These are phyloP conservation scores for Cyprinella venusta DNA, from an alignment of 2,797 vertebrate species.

Conservation along the genomic window DNA sequence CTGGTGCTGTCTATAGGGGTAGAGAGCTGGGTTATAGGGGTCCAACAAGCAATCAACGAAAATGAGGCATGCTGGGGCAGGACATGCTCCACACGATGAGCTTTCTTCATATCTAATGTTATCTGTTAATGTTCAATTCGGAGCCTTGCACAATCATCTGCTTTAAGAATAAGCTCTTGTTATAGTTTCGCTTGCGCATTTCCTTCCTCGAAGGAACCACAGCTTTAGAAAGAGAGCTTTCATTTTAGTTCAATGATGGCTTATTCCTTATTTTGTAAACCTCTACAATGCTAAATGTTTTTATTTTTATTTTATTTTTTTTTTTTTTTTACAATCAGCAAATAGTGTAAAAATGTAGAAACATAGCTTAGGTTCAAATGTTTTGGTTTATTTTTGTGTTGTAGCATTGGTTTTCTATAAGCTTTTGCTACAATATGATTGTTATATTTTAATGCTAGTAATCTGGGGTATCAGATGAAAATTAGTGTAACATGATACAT, in stretches of 20 bases:
- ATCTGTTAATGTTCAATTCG: constrained; percentile 23
- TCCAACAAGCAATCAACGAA: constrained; percentile 33
- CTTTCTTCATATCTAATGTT: constrained; percentile 18
- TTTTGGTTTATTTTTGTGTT: not conserved
- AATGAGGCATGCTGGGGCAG: constrained; percentile 59
- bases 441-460: not conserved
- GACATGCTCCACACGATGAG: constrained; percentile 39
- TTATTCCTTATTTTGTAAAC: not conserved
- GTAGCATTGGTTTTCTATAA: not conserved
- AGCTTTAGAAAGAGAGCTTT: not conserved
- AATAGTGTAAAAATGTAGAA: not conserved
- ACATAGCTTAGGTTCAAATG: too few relatives aligned
- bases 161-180: not conserved
- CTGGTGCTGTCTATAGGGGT: constrained; percentile 62
- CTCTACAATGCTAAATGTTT: not conserved
- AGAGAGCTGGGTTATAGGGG: constrained; percentile 56
- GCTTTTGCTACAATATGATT: not conserved
- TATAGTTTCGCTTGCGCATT: not conserved
- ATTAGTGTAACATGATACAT: not conserved
- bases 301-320: too few relatives aligned
- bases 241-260: not conserved
- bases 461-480: too few relatives aligned
- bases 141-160: not conserved
- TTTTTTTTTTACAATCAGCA: not conserved
- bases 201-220: constrained; percentile 3